These are phyloP conservation scores for Hydrotaea diabolus DNA, from an alignment of 2,888 invertebrate species.

Conservation along the genomic window DNA sequence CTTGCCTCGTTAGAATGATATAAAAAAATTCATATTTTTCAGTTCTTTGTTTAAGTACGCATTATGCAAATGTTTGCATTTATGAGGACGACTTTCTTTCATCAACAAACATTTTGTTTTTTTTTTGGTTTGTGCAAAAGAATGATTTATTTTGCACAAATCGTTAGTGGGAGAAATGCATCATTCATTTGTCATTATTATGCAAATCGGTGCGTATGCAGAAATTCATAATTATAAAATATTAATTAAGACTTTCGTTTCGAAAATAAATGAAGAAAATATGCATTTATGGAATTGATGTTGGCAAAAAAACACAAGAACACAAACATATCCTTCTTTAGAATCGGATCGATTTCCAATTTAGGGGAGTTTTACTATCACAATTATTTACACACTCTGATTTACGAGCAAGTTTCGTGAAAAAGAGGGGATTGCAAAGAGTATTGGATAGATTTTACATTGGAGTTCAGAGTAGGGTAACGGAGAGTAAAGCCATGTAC, in stretches of 20 bases:
- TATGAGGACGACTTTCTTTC: constrained; percentile 11
- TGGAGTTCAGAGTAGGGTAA: no score
- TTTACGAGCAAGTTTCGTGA: no score
- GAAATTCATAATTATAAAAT: constrained; percentile 59
- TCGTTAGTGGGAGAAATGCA: constrained; percentile 44
- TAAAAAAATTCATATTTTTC: neutral
- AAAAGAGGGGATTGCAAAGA: no score
- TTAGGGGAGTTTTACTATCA: no score
- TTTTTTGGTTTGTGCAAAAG: neutral
- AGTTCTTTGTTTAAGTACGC: constrained; percentile 62
- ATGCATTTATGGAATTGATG: neutral
- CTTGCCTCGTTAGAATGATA: constrained; percentile 46
- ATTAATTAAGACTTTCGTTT: constrained; percentile 48
- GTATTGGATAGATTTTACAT: no score
- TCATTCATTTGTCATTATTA: constrained; percentile 50
- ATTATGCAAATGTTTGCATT: constrained; percentile 62
- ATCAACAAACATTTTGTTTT: neutral
- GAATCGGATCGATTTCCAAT: no score
- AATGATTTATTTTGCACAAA: constrained; percentile 32
- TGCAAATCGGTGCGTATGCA: constrained; percentile 64
- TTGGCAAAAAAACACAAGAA: no score
- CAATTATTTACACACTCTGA: no score
- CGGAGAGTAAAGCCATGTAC: no score
- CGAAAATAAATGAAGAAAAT: neutral
- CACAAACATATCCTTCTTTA: no score